These are phyloP conservation scores for Drosophila incognita DNA, from an alignment of 2,888 invertebrate species.

Conservation along the genomic window DNA sequence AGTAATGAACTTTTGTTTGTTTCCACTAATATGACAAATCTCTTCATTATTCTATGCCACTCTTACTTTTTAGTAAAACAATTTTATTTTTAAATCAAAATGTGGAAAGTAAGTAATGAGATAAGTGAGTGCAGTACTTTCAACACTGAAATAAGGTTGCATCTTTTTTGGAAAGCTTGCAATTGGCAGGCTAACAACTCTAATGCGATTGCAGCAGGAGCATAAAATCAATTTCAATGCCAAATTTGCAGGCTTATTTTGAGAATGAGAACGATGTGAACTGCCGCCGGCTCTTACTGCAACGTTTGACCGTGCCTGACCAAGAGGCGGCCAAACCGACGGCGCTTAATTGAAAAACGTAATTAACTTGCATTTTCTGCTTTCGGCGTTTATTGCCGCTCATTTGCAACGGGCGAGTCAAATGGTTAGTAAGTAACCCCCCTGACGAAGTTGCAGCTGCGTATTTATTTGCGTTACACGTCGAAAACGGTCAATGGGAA, in stretches of 20 bases:
- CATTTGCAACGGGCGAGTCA: slow-evolving; percentile 69
- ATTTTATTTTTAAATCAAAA: neutral
- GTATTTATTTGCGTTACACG: slow-evolving; percentile 68
- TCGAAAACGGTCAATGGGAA: slow-evolving; percentile 25
- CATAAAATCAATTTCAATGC: slow-evolving; percentile 66
- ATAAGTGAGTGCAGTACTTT: neutral
- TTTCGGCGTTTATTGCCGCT: slow-evolving; percentile 78
- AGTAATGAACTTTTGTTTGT: neutral
- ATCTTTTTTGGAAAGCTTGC: neutral
- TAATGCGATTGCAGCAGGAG: slow-evolving; percentile 37
- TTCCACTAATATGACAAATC: neutral
- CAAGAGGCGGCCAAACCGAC: slow-evolving; percentile 53
- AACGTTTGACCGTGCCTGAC: slow-evolving; percentile 25
- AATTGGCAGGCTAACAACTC: slow-evolving; percentile 10
- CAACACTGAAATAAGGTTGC: neutral
- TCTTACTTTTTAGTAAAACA: neutral
- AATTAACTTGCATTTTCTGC: slow-evolving; percentile 80
- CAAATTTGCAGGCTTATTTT: slow-evolving; percentile 53
- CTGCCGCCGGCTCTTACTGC: slow-evolving; percentile 28
- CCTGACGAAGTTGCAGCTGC: slow-evolving; percentile 37
- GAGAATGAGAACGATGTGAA: slow-evolving; percentile 12
- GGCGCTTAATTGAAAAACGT: slow-evolving; percentile 78
- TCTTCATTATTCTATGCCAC: neutral
- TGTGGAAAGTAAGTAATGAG: too few relatives aligned
- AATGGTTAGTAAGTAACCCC: slow-evolving; percentile 41